A percentile compares a stretch with the other conserved stretches of the same genome.
phyloP scores from a whole-genome alignment of 2,888 invertebrate species.

The Mesorhabditis belari region DNA sequence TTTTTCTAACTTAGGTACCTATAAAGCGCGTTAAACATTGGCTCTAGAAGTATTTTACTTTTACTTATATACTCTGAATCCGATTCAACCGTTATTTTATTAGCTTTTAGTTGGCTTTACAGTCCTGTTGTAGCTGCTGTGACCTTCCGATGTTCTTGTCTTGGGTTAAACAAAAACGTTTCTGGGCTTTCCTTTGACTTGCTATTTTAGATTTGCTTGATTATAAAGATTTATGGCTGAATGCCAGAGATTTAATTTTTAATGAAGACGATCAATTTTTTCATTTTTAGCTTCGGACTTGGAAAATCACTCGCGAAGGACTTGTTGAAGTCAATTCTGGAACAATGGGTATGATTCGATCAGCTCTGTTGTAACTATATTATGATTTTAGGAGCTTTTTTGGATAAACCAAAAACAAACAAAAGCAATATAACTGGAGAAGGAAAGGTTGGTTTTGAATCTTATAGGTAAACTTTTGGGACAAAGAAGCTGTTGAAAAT shows the following conservation, averaged over 20 bases:
- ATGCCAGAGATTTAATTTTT: background rate
- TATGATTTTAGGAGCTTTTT: slow-evolving; percentile 87
- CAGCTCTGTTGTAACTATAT: background rate
- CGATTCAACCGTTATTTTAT: no score
- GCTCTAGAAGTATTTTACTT: background rate
- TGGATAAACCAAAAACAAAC: slow-evolving; percentile 96
- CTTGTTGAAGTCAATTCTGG: slow-evolving; percentile 34
- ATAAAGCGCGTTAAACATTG: background rate
- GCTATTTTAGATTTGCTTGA: background rate
- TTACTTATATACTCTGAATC: no score
- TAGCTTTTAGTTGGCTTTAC: no score
- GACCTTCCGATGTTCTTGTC: background rate
- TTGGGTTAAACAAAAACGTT: no score
- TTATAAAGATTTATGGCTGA: background rate
- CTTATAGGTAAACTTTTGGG: no score
- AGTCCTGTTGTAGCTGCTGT: no score
- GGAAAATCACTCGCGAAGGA: slow-evolving; percentile 35
- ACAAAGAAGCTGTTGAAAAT: no score
- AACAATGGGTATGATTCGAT: no score
- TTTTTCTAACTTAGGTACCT: background rate
- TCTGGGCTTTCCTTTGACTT: no score
- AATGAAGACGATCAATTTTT: background rate
- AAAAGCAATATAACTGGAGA: slow-evolving; percentile 89
- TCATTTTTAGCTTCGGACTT: slow-evolving; percentile 21
- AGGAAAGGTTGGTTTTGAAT: slow-evolving; percentile 62